Percentiles rank a stretch among this genome's conserved stretches.
These are phyloP conservation scores for Arizona elegans DNA, from an alignment of 2,113 vertebrate genomes.

Conservation along the genomic window DNA sequence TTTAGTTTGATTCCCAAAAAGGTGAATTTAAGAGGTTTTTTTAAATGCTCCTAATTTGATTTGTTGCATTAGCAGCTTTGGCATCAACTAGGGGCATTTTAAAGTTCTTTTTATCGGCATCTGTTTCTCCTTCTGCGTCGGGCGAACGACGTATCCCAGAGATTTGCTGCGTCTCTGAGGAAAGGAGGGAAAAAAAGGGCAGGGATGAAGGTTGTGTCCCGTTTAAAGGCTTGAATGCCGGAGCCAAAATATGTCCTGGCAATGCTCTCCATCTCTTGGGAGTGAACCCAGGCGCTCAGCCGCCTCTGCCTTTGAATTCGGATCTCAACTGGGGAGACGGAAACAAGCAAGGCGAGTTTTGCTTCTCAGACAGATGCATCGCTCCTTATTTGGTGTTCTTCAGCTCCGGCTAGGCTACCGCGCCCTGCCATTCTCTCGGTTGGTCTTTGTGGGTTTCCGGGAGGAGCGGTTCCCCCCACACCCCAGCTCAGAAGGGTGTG, in stretches of 20 bases:
- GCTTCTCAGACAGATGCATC: background rate
- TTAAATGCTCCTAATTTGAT: background rate
- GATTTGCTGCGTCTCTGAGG: background rate
- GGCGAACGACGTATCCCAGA: background rate
- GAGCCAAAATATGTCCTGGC: background rate
- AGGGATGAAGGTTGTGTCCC: background rate
- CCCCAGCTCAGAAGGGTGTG: background rate
- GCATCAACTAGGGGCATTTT: background rate
- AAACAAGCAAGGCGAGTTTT: background rate
- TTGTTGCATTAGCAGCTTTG: background rate
- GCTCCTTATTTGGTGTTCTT: conserved; percentile 8
- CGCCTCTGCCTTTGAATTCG: background rate
- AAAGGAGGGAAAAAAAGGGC: too few relatives aligned
- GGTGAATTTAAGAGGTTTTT: background rate
- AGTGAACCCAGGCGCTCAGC: background rate
- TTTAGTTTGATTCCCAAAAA: background rate
- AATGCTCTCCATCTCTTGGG: background rate
- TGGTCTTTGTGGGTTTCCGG: background rate
- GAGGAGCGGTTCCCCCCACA: background rate
- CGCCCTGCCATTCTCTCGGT: background rate
- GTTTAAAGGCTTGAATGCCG: background rate
- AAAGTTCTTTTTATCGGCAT: background rate
- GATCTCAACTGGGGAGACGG: background rate
- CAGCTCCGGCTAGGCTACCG: background rate
- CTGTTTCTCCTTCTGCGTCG: background rate